Base-by-base conservation (phyloP, 2,888 invertebrate species). In the Harpalus rufipes region DNA sequence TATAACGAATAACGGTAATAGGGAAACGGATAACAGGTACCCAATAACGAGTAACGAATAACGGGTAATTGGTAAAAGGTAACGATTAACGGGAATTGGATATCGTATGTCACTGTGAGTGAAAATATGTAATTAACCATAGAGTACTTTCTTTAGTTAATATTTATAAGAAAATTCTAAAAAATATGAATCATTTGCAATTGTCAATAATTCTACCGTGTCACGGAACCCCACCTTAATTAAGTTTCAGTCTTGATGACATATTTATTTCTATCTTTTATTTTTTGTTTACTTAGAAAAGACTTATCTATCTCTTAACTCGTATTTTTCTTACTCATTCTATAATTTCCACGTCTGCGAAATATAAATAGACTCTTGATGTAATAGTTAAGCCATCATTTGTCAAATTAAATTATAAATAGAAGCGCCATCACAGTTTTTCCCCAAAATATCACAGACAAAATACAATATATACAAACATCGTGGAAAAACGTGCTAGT, bases 351-450 rank as follows among this genome's bases (percentile, higher is more conserved):
- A 10, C 44, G 10, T 51, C 12, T 12, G 10, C 44, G 44, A 51
- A 51, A 63, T 21, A 63, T 21, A 63, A 63, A 63, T 63, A 63
- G 63, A 8, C 10, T 3, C 12, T 51, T 12, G 44, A 12, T 51
- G 44, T 51, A 8, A 12, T 7, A 63, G 21, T 63, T 18, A 51
- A 63, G 59, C 14, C 63, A 25, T 63, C 25, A 63, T 63, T 63
- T 63, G 25, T 63, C 25, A 63, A 25, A 63, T 63, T 63, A 25
- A 21, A 63, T 63, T 63, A 63, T 63, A 63, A 63, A 63, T 63
- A 63, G 63, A 63, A 59, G n/a, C 7, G 18, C n/a, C 59, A 16
- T 59, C 63, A 63, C 21, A 18, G 63, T 7, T 63, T 63, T 63
- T 25, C 63, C 12, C 6, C 0, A 63, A 63, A 12, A 18, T 63